Percentiles rank a stretch among this genome's conserved stretches.
These are phyloP conservation scores for Telenomus remus DNA, from an alignment of 1,140 invertebrate species.

Conservation along the genomic window DNA sequence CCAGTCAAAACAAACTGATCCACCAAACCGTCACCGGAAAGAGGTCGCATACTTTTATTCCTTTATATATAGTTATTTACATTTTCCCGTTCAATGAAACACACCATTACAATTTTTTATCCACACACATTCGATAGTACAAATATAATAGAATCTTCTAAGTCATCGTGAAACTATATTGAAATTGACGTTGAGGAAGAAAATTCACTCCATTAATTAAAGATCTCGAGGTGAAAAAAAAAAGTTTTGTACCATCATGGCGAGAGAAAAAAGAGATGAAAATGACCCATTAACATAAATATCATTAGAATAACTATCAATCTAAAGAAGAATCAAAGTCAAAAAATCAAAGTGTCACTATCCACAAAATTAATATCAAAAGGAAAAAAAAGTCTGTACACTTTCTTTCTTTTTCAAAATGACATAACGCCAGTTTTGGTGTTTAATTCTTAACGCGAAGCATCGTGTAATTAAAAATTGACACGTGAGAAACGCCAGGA, in stretches of 20 bases:
- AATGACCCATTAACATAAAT: slow-evolving; percentile 57
- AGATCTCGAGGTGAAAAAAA: slow-evolving; percentile 5
- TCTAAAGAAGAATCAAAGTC: slow-evolving; percentile 34
- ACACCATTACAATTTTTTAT: not conserved
- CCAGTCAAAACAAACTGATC: too few relatives aligned
- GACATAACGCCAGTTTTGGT: not conserved
- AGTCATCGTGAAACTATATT: slow-evolving; percentile 1
- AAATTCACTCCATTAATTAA: slow-evolving; percentile 31
- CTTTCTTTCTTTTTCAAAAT: slow-evolving; percentile 17
- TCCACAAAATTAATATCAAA: slow-evolving; percentile 47
- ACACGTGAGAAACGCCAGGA: slow-evolving; percentile 6
- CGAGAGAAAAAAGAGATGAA: slow-evolving; percentile 34
- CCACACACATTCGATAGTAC: too few relatives aligned
- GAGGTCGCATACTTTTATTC: too few relatives aligned
- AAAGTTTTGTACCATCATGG: slow-evolving; percentile 34
- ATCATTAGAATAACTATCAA: slow-evolving; percentile 41
- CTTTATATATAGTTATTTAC: not conserved
- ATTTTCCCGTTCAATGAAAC: not conserved
- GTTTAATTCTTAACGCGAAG: slow-evolving; percentile 1
- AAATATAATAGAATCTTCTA: not conserved
- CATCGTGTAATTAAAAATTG: slow-evolving; percentile 27
- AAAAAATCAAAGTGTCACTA: slow-evolving; percentile 47
- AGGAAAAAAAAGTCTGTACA: slow-evolving; percentile 32
- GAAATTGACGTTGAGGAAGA: slow-evolving; percentile 5
- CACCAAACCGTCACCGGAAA: too few relatives aligned